These are phyloP conservation scores for Anoplophora glabripennis DNA, from an alignment of 1,140 invertebrate genomes.

Conservation along the genomic window DNA sequence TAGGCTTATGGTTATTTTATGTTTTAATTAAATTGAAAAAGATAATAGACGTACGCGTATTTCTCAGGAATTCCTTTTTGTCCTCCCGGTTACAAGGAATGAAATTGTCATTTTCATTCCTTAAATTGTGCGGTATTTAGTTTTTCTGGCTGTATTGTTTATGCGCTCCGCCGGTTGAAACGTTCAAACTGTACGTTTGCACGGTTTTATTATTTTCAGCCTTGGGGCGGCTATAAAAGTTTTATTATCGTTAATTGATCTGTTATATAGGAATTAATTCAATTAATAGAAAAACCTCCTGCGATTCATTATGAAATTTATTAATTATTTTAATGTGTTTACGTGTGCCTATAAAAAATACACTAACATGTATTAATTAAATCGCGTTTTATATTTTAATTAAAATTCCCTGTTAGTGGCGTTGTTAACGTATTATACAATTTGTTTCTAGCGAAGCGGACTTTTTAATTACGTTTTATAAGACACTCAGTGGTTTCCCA, in stretches of 20 bases:
- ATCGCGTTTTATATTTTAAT: too few species aligned
- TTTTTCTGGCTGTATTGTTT: constrained; percentile 15
- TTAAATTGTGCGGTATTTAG: constrained; percentile 21
- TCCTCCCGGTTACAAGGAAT: constrained; percentile 27
- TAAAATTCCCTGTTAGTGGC: too few species aligned
- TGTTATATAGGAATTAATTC: too few species aligned
- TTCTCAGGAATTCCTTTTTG: constrained; percentile 30
- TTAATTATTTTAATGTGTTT: too few species aligned
- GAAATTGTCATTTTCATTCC: constrained; percentile 40
- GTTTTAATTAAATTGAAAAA: constrained; percentile 40
- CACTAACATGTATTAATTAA: too few species aligned
- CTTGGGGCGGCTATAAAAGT: neutral
- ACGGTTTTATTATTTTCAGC: neutral
- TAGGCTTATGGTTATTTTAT: constrained; percentile 38
- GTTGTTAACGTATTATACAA: too few species aligned
- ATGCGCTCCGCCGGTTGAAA: neutral
- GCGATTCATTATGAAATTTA: too few species aligned
- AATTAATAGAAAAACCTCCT: too few species aligned
- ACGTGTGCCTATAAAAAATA: too few species aligned
- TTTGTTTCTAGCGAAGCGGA: too few species aligned
- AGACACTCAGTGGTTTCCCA: too few species aligned
- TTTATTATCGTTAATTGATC: neutral
- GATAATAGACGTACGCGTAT: constrained; percentile 33
- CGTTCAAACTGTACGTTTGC: neutral
- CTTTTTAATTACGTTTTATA: too few species aligned